Evolutionary conservation across 2,888 invertebrate species (phyloP), one percentile per base, ranked within the genome.

Genomic region (Apotomis capreana): DNA sequence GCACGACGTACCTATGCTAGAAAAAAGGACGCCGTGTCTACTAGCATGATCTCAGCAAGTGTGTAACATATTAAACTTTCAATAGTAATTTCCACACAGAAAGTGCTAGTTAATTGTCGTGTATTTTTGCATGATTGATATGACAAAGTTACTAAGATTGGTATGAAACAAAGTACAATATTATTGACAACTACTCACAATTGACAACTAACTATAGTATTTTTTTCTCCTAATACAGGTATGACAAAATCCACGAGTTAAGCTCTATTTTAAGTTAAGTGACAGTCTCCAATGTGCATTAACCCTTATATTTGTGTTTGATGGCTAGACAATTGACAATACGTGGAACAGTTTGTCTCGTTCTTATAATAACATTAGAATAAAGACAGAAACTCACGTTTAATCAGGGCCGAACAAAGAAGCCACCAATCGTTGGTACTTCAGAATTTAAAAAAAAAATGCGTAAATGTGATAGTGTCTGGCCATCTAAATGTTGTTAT

Each of bases 401-500:
- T 40, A 4, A 40, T 6, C 6, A 40, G 0, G 40, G 40, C 6
- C 6, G 40, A 40, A 40, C 40, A 40, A 40, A 40, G 40, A 6
- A 40, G 6, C 6, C 40, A 6, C 40, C 40, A 40, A 40, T 4
- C 40, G 40, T 40, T 40, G 5, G 40, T 6, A 5, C 40, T 40
- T 5, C 5, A 26, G 26, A 44, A 9, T 49, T 8, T 49, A 12
- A 3, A 8, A 49, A 46, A 46, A 9, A 49, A 9, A 9, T 6
- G 3, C 10, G 9, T 49, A 49, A 8, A 9, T 44, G 36, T 37
- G 37, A 58, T 55, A 52, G 63, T 10, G 49, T 54, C 15, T 15
- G 9, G 63, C 54, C 52, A 52, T 63, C 62, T 76, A 76, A 62
- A 49, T 78, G 81, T 83, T 89, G 87, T 87, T 85, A 79, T 84